phyloP scores from a whole-genome alignment of 2,797 vertebrate species.

The Periparus ater region DNA sequence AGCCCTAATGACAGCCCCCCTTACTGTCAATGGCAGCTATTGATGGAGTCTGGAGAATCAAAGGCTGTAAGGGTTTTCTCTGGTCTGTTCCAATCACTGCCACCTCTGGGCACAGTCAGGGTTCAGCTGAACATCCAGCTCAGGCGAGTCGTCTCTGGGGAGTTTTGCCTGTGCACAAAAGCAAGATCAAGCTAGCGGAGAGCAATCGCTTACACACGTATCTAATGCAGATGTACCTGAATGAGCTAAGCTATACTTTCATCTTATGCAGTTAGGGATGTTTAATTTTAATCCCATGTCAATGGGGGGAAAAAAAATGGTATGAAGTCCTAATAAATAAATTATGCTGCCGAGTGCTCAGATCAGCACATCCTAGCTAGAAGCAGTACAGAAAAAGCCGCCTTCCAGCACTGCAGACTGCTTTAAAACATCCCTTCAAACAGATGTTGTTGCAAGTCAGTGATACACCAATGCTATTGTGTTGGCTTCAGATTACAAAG shows the following conservation, averaged over 20 bases:
- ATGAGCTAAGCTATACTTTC: neutral
- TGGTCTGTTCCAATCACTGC: neutral
- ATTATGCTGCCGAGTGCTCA: neutral
- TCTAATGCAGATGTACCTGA: neutral
- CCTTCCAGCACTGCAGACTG: conserved; percentile 17
- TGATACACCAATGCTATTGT: neutral
- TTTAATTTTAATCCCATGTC: conserved; percentile 43
- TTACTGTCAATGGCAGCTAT: neutral
- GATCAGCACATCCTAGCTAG: conserved; percentile 48
- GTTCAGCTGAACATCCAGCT: neutral
- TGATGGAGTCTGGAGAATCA: neutral
- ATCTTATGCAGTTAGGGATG: neutral
- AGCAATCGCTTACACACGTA: neutral
- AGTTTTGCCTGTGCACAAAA: neutral
- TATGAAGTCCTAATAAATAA: conserved; percentile 53
- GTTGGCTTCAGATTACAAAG: neutral
- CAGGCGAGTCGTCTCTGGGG: rapidly evolving
- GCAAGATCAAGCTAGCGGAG: neutral
- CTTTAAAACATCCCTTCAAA: neutral
- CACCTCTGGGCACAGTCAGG: neutral
- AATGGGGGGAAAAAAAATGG: neutral
- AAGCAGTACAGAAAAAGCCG: neutral
- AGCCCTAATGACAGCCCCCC: neutral
- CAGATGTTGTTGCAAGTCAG: neutral
- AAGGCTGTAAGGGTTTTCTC: neutral